phyloP scores from a whole-genome alignment of 1,140 invertebrate species.

The Drosophila hydei region DNA sequence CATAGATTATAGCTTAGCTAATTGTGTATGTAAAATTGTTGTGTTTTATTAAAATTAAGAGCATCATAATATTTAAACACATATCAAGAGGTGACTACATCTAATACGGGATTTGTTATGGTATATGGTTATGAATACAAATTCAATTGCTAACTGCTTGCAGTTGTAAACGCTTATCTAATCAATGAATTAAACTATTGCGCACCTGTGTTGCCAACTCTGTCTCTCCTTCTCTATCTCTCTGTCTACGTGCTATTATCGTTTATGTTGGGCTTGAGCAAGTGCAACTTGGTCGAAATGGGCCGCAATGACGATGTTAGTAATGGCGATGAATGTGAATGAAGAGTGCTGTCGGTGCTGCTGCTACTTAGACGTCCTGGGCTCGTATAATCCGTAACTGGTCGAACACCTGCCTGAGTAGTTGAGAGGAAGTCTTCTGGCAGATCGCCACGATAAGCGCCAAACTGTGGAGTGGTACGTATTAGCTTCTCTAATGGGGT shows the following conservation, averaged over 20 bases:
- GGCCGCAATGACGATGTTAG: constrained; percentile 66
- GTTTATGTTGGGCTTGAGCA: constrained; percentile 55
- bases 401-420: constrained; percentile 17
- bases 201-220: constrained; percentile 42
- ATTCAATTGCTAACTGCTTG: constrained; percentile 63
- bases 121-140: constrained; percentile 52
- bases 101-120: constrained; percentile 64
- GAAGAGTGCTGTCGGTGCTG: constrained; percentile 24
- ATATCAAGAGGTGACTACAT: constrained; percentile 45
- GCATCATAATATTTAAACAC: constrained; percentile 62
- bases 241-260: constrained; percentile 32
- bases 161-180: constrained; percentile 52
- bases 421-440: constrained; percentile 84
- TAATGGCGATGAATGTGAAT: constrained; percentile 48
- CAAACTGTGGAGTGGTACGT: constrained; percentile 88
- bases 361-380: constrained; percentile 39
- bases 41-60: constrained; percentile 69
- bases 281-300: constrained; percentile 79
- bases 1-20: constrained; percentile 71
- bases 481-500: constrained; percentile 86
- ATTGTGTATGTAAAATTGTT: constrained; percentile 54
- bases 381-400: constrained; percentile 49
- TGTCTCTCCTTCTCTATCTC: too few relatives aligned
- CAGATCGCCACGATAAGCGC: constrained; percentile 88
- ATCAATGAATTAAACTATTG: constrained; percentile 69